Percentiles rank a stretch among this genome's conserved stretches.
These are phyloP conservation scores for Peromyscus nudipes DNA, from an alignment of 2,797 vertebrate species.

Conservation along the genomic window DNA sequence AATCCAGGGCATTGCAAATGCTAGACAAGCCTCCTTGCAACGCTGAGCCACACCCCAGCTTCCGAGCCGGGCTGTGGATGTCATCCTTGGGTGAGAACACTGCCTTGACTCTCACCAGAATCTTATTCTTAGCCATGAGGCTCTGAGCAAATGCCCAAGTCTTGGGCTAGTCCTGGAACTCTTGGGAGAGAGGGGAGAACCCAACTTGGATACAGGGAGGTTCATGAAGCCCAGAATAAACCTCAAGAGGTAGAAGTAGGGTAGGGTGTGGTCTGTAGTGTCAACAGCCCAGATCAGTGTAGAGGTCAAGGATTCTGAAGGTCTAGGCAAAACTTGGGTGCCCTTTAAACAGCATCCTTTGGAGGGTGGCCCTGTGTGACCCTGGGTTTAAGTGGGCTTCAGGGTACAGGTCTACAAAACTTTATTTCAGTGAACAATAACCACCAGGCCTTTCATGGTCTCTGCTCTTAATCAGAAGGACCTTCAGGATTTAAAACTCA, in stretches of 20 bases:
- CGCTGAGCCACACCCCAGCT: background rate
- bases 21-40: background rate
- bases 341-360: no score
- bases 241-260: accelerated
- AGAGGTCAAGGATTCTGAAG: background rate
- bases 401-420: background rate
- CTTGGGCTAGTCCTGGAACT: background rate
- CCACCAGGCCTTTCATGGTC: background rate
- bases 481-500: background rate
- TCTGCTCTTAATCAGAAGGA: background rate
- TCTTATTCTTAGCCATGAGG: background rate
- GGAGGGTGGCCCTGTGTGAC: background rate
- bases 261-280: background rate
- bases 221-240: accelerated
- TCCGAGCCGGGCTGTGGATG: background rate
- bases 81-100: background rate
- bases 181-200: background rate
- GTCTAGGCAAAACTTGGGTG: no score
- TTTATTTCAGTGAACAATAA: background rate
- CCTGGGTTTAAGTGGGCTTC: background rate
- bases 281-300: accelerated
- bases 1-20: background rate
- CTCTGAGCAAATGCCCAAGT: background rate
- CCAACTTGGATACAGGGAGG: background rate
- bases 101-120: background rate